These are phyloP conservation scores for Corythornis vintsioides DNA, from an alignment of 2,113 vertebrate genomes.

Conservation along the genomic window DNA sequence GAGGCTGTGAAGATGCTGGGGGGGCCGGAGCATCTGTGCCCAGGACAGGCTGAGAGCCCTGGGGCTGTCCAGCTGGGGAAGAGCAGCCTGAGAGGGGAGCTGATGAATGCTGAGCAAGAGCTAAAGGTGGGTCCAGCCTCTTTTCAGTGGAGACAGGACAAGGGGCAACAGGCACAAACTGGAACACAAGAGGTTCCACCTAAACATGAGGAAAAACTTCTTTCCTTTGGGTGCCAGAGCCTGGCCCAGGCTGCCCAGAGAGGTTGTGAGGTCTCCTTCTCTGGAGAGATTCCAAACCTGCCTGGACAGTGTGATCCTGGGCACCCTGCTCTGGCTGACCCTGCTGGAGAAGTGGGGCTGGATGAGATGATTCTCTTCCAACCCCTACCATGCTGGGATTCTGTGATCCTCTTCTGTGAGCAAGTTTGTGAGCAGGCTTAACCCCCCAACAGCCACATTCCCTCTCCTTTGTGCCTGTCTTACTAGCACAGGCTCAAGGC, in stretches of 20 bases:
- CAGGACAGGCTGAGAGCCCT: background rate
- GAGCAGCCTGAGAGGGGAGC: background rate
- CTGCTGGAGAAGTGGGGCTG: no score
- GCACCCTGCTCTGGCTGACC: no score
- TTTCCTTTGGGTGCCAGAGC: no score
- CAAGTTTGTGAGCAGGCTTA: background rate
- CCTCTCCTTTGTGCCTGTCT: background rate
- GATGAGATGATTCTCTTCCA: no score
- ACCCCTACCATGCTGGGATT: no score
- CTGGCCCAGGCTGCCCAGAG: no score
- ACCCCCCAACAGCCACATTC: background rate
- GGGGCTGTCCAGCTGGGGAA: background rate
- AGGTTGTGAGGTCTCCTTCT: no score
- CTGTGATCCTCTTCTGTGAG: background rate
- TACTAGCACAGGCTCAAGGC: background rate
- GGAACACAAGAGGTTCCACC: no score
- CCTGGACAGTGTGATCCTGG: no score
- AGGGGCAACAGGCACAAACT: background rate
- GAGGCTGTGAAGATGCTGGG: background rate
- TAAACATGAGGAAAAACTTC: no score
- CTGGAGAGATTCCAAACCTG: no score
- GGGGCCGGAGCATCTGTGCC: background rate
- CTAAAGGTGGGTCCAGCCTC: background rate
- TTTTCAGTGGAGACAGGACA: background rate
- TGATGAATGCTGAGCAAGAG: background rate